Evolutionary conservation across 2,113 vertebrate species (phyloP), one percentile per base, ranked within the genome.

Genomic region (Callipepla californica): DNA sequence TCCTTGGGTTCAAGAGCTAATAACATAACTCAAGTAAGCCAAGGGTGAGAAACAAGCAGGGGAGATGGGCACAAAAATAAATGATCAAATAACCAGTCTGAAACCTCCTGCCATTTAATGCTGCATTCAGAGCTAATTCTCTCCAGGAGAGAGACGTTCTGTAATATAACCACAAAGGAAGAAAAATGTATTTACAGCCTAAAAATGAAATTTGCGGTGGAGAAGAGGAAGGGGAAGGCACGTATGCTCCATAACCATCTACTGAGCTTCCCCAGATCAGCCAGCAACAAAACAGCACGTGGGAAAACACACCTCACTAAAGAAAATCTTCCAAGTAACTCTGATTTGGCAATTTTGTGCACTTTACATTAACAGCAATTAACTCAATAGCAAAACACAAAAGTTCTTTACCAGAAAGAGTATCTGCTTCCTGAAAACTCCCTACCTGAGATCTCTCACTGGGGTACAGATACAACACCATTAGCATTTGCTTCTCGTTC

Each of bases 381-480:
- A 92, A 62, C n/a, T 90, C 47, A 82, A 42, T 20, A 81, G 30
- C 21, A 65, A n/a, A 84, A 23, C 34, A 65, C 68, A 78, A n/a
- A 93, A 69, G 74, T 59, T 83, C 86, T 87, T 87, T 51, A 69
- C 81, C 80, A 75, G 47, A 48, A 51, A 77, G 45, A 89, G 90
- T 91, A 91, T 96, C 80, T 94, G 62, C 42, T 68, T 67, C 79
- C 82, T 89, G 89, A 85, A 85, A 88, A 22, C 38, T 25, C 86
- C 57, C 90, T 48, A 7, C 82, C 89, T 40, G 48, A 75, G 78
- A 89, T 44, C 58, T 50, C 87, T 74, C 22, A 80, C 94, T 76
- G 89, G 42, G 66, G 58, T 79, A 45, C 82, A 14, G 51, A 73
- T 80, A 84, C 13, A 75, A n/a, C 20, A 14, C 36, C 22, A 22